phyloP scores from a whole-genome alignment of 1,140 invertebrate species.

The Ostrea edulis region DNA sequence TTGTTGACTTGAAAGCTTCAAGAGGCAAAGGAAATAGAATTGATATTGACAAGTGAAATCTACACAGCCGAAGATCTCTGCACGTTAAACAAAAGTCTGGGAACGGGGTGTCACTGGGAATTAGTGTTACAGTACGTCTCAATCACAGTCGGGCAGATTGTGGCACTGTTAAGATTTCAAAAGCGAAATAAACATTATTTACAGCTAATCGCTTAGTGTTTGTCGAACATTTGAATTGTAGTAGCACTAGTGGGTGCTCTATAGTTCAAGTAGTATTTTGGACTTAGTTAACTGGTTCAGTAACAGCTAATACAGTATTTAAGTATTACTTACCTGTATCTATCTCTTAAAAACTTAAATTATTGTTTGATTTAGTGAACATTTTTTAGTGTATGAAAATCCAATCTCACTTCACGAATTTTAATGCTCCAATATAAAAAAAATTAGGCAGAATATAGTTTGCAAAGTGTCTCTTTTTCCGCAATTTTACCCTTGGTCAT shows the following conservation, averaged over 20 bases:
- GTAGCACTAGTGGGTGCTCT: neutral
- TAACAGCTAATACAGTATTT: no score
- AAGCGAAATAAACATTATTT: neutral
- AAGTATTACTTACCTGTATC: no score
- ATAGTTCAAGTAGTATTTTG: neutral
- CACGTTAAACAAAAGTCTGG: neutral
- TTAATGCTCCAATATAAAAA: no score
- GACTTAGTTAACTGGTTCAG: neutral
- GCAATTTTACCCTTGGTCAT: no score
- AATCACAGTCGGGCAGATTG: neutral
- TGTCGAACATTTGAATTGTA: neutral
- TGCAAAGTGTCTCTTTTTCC: no score
- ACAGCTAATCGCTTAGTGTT: neutral
- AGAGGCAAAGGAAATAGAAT: neutral
- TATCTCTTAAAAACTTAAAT: no score
- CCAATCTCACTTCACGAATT: no score
- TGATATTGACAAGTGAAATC: constrained; percentile 33
- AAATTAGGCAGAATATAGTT: no score
- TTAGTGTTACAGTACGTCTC: neutral
- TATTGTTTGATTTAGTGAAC: no score
- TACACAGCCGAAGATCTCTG: neutral
- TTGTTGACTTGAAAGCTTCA: constrained; percentile 29
- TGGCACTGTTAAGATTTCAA: neutral
- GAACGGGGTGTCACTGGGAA: neutral
- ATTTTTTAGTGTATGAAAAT: no score